A percentile compares a stretch with the other conserved stretches of the same genome.
phyloP scores from a whole-genome alignment of 2,797 vertebrate species.

The Threskiornis aethiopicus region DNA sequence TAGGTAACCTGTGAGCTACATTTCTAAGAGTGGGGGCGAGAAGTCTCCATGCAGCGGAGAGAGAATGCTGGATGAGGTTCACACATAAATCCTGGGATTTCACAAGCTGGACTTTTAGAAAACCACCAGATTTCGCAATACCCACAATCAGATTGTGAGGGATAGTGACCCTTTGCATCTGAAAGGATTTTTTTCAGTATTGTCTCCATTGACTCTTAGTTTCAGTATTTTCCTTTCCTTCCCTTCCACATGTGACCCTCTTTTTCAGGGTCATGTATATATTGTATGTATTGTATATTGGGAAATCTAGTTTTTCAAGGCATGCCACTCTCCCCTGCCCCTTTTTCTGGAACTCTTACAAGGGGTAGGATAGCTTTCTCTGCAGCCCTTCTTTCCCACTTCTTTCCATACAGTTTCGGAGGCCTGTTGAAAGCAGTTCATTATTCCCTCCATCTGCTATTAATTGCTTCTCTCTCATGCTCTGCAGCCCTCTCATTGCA shows the following conservation, averaged over 20 bases:
- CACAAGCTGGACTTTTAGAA: slow-evolving; percentile 13
- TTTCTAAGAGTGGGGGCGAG: not conserved
- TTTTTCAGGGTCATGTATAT: not conserved
- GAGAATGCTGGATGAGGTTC: not conserved
- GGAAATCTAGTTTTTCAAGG: not conserved
- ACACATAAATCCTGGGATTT: slow-evolving; percentile 7
- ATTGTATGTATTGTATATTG: not conserved
- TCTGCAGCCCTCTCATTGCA: not conserved
- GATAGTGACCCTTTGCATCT: not conserved
- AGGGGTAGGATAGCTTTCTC: not conserved
- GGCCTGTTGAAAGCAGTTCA: not conserved
- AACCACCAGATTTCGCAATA: slow-evolving; percentile 45
- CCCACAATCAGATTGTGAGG: not conserved
- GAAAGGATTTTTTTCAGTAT: not conserved
- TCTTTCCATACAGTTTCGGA: not conserved
- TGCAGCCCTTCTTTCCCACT: not conserved
- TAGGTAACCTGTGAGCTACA: not conserved
- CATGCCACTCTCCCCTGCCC: not conserved
- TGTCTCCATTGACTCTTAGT: not conserved
- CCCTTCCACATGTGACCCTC: not conserved
- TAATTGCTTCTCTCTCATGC: not conserved
- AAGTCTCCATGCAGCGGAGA: not conserved
- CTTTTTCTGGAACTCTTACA: not conserved
- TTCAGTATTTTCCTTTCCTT: not conserved
- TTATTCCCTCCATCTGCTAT: not conserved